phyloP scores from a whole-genome alignment of 2,888 invertebrate species.

The Dicycla oo region DNA sequence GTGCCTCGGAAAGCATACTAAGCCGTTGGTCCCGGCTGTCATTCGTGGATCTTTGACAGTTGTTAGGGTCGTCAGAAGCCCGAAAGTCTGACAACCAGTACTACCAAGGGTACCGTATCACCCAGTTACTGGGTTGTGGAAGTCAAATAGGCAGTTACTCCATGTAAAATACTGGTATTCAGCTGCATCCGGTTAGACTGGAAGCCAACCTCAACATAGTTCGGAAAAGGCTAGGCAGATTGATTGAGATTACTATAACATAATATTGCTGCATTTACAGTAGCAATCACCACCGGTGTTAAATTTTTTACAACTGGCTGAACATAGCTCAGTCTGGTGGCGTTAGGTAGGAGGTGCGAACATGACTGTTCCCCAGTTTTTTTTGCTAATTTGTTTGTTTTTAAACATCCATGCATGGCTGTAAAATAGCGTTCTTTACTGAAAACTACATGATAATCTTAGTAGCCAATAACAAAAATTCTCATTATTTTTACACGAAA shows the following conservation, averaged over 20 bases:
- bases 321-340: background rate
- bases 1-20: too few relatives aligned
- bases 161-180: too few relatives aligned
- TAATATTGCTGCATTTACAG: background rate
- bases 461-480: background rate
- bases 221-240: too few relatives aligned
- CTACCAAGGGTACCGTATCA: too few relatives aligned
- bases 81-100: too few relatives aligned
- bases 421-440: background rate
- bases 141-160: too few relatives aligned
- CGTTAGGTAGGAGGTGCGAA: background rate
- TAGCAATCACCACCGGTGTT: background rate
- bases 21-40: too few relatives aligned
- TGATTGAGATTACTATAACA: background rate
- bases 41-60: too few relatives aligned
- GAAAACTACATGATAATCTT: background rate
- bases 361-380: background rate
- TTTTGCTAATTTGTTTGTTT: background rate
- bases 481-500: conserved; percentile 3
- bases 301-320: background rate
- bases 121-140: too few relatives aligned
- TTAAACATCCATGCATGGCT: background rate
- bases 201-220: too few relatives aligned
- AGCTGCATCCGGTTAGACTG: too few relatives aligned
- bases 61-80: too few relatives aligned